A percentile compares a stretch with the other conserved stretches of the same genome.
These are phyloP conservation scores for Parauchenoglanis ngamensis DNA, from an alignment of 2,797 vertebrate species.

Conservation along the genomic window DNA sequence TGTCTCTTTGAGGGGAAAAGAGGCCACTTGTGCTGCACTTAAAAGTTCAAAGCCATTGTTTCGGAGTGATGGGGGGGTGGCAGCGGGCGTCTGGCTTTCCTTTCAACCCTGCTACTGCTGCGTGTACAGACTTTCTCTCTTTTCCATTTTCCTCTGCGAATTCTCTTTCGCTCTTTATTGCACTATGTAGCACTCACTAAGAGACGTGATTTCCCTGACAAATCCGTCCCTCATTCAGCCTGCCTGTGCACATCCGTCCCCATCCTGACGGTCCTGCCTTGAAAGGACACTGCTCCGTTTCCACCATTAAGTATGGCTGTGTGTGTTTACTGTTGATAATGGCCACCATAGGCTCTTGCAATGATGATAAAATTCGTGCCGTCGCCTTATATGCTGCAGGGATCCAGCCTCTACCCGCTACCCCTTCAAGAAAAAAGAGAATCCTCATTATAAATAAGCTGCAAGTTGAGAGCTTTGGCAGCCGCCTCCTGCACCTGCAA, in stretches of 20 bases:
- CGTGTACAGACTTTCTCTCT: slow-evolving; percentile 51
- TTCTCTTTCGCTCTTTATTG: slow-evolving; percentile 34
- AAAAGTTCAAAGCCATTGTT: slow-evolving; percentile 64
- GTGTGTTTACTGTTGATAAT: slow-evolving; percentile 37
- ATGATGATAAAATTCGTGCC: slow-evolving; percentile 14
- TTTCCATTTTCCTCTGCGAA: slow-evolving; percentile 44
- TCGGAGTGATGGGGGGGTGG: slow-evolving; percentile 56
- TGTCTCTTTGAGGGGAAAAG: slow-evolving; percentile 61
- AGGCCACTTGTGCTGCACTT: slow-evolving; percentile 62
- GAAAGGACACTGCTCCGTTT: slow-evolving; percentile 24
- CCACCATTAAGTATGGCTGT: slow-evolving; percentile 10
- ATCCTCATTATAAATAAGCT: slow-evolving; percentile 24
- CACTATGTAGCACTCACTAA: slow-evolving; percentile 28
- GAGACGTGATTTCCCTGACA: slow-evolving; percentile 40
- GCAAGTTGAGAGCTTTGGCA: slow-evolving; percentile 27
- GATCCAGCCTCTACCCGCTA: not conserved
- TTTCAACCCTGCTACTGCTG: slow-evolving; percentile 45
- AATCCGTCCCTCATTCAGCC: slow-evolving; percentile 29
- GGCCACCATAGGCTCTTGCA: not conserved
- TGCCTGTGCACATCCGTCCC: slow-evolving; percentile 22
- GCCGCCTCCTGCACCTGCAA: not conserved
- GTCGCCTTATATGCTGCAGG: not conserved
- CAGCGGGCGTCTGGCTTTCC: slow-evolving; percentile 53
- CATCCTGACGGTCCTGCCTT: slow-evolving; percentile 18
- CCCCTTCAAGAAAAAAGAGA: not conserved